Conservation (phyloP, 2,888 invertebrate species). For the Platycheirus albimanus region DNA sequence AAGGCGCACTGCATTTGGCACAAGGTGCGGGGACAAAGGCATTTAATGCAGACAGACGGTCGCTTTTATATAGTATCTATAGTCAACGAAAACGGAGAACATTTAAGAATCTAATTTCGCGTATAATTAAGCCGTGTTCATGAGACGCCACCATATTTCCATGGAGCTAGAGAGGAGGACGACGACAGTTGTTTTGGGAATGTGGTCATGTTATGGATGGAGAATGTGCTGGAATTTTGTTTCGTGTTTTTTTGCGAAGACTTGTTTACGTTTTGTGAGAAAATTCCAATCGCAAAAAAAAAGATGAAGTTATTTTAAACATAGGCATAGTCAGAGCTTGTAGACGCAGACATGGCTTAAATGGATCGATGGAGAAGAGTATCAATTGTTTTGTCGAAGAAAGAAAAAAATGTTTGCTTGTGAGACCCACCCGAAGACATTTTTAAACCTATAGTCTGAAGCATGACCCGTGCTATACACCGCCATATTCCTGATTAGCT, state of each 20-base stretch:
- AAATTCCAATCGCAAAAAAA: constrained; percentile 6
- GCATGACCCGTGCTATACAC: too few relatives aligned
- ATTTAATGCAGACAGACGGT: constrained; percentile 14
- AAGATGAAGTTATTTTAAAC: neutral
- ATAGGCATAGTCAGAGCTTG: neutral
- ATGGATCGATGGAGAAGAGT: too few relatives aligned
- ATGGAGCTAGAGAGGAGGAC: constrained; percentile 10
- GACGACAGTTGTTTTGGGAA: constrained; percentile 33
- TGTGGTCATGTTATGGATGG: constrained; percentile 31
- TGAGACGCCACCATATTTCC: constrained; percentile 57
- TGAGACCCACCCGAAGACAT: too few relatives aligned
- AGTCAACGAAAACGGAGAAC: constrained; percentile 30
- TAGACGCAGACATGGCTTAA: neutral
- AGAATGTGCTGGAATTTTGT: constrained; percentile 48
- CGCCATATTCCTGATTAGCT: too few relatives aligned
- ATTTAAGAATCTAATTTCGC: constrained; percentile 67
- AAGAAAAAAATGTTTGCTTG: too few relatives aligned
- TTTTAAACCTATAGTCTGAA: too few relatives aligned
- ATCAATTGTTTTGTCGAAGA: too few relatives aligned
- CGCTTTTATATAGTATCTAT: too few relatives aligned
- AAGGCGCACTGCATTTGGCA: constrained; percentile 41
- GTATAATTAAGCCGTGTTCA: constrained; percentile 66
- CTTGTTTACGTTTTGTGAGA: constrained; percentile 22
- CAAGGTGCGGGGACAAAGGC: constrained; percentile 14
- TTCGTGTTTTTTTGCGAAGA: constrained; percentile 9